These are phyloP conservation scores for Philopedon plagiatum DNA, from an alignment of 2,888 invertebrate species.

Conservation along the genomic window DNA sequence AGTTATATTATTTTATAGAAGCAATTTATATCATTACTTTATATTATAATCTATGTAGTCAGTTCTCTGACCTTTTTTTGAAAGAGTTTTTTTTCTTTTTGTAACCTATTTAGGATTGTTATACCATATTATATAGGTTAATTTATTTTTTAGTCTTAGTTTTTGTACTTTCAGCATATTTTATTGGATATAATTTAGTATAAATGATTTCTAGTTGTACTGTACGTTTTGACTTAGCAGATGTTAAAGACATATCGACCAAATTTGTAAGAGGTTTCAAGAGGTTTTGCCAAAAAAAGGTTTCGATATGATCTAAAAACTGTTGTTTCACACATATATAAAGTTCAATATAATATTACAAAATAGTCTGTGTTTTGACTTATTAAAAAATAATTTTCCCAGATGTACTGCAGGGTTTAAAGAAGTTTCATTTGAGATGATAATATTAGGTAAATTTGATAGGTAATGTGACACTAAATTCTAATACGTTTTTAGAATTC, in stretches of 20 bases:
- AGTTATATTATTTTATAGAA: neutral
- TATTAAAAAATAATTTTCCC: no score
- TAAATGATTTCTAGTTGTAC: neutral
- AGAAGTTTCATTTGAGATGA: no score
- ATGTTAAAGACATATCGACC: conserved; percentile 5
- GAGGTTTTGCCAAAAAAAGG: neutral
- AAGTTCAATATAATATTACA: conserved; percentile 19
- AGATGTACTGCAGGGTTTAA: no score
- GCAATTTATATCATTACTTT: conserved; percentile 6
- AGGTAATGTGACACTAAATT: no score
- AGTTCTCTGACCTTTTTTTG: neutral
- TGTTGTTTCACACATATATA: conserved; percentile 10
- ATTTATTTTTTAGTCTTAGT: conserved; percentile 18
- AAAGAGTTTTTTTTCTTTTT: neutral
- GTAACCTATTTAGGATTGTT: neutral
- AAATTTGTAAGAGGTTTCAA: neutral
- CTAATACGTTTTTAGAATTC: no score
- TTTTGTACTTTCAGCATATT: conserved; percentile 18
- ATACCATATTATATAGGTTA: conserved; percentile 20
- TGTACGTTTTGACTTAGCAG: conserved; percentile 3
- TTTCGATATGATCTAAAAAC: conserved; percentile 9
- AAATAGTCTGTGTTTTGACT: neutral
- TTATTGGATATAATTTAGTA: conserved; percentile 9
- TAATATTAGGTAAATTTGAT: no score
- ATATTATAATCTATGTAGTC: neutral